Evolutionary conservation across 2,888 invertebrate species (phyloP).

Genomic region (Neoscelio sp.): DNA sequence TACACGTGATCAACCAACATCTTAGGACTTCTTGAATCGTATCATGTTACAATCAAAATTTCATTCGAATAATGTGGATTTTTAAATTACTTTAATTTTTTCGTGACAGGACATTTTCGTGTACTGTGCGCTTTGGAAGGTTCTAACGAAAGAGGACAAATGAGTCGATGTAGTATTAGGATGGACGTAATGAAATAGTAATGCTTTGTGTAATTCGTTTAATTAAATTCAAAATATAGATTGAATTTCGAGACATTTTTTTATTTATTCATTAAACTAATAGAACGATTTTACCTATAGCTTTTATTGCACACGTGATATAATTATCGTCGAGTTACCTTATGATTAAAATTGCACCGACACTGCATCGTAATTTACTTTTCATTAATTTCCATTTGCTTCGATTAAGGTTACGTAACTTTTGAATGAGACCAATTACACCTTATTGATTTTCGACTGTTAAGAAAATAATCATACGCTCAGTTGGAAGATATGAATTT

Average conservation of each 20-base stretch:
- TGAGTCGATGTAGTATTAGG: background rate
- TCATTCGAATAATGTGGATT: conserved; percentile 2
- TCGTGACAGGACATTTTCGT: background rate
- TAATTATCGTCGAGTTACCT: too few species aligned
- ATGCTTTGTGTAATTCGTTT: too few species aligned
- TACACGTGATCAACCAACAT: conserved; percentile 30
- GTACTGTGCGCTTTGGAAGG: background rate
- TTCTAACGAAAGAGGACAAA: background rate
- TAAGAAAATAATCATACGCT: conserved; percentile 1
- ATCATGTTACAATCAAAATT: conserved; percentile 21
- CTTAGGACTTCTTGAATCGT: conserved; percentile 24
- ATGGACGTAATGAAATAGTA: too few species aligned
- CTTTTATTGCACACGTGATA: too few species aligned
- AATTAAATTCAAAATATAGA: too few species aligned
- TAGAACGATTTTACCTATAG: too few species aligned
- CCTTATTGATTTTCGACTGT: conserved; percentile 29
- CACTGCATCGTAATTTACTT: too few species aligned
- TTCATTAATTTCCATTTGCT: conserved; percentile 15
- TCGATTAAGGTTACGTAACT: conserved; percentile 33
- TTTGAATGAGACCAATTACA: conserved; percentile 27
- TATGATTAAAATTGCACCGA: too few species aligned
- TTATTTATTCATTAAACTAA: too few species aligned
- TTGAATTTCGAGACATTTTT: too few species aligned
- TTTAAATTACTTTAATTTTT: conserved; percentile 5
- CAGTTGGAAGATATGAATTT: conserved; percentile 19